phyloP scores from a whole-genome alignment of 2,797 vertebrate genomes.

The Peromyscus melanophrys region DNA sequence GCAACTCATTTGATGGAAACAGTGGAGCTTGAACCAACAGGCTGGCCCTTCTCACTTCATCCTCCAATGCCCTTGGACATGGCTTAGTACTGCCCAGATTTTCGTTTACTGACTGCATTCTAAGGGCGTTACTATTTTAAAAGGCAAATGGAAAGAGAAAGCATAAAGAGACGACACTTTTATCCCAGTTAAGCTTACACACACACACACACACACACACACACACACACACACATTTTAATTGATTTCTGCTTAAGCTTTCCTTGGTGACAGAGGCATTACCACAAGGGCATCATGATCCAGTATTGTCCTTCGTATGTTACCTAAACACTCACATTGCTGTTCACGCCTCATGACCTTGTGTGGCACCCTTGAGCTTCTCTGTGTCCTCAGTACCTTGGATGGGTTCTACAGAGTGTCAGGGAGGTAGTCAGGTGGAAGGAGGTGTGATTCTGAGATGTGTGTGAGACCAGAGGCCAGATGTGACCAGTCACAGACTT shows the following conservation, averaged over 20 bases:
- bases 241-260: neutral
- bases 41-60: neutral
- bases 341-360: neutral
- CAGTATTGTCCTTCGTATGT: neutral
- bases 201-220: neutral
- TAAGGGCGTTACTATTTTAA: slow-evolving; percentile 23
- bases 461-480: neutral
- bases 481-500: neutral
- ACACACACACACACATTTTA: neutral
- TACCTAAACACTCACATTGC: neutral
- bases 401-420: neutral
- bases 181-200: neutral
- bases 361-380: neutral
- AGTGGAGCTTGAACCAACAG: neutral
- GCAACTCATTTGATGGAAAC: neutral
- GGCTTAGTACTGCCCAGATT: neutral
- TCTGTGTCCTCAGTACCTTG: neutral
- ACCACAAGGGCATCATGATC: fast-evolving
- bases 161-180: neutral
- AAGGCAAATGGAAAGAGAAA: slow-evolving; percentile 35
- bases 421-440: neutral
- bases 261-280: neutral
- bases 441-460: neutral
- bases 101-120: slow-evolving; percentile 49
- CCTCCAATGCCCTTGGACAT: neutral